Conservation (phyloP, 2,888 invertebrate species). For the Hypercompe scribonia region DNA sequence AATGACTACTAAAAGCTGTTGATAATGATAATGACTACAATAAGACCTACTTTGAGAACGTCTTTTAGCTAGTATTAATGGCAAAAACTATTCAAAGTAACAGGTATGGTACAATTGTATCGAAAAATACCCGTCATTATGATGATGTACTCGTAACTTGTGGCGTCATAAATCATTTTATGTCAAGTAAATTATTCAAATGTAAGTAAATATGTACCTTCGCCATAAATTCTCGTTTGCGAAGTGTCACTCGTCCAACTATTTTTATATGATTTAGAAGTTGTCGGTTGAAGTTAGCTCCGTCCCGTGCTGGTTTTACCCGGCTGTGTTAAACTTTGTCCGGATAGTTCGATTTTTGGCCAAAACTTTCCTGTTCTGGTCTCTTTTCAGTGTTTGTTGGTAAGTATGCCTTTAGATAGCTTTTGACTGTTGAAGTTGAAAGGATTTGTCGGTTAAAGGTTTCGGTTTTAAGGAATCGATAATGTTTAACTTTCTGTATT, state of each 20-base stretch:
- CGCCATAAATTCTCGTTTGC: constrained; percentile 14
- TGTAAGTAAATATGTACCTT: constrained; percentile 7
- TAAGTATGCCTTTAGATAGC: constrained; percentile 18
- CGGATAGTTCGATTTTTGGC: constrained; percentile 39
- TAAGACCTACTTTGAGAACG: too few relatives aligned
- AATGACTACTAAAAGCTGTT: too few relatives aligned
- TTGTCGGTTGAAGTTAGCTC: constrained; percentile 34
- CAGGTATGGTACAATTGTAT: neutral
- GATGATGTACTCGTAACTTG: too few relatives aligned
- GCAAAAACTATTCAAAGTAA: neutral
- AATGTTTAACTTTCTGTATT: neutral
- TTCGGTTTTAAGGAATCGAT: neutral
- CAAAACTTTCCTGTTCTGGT: constrained; percentile 29
- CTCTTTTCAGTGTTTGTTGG: constrained; percentile 38
- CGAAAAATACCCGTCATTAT: neutral
- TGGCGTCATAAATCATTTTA: neutral
- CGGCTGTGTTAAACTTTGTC: constrained; percentile 46
- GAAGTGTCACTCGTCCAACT: constrained; percentile 42
- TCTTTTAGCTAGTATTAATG: too few relatives aligned
- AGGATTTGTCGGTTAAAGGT: constrained; percentile 2
- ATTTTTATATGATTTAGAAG: constrained; percentile 55
- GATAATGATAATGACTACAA: too few relatives aligned
- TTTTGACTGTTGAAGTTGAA: constrained; percentile 16
- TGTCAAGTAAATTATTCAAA: neutral
- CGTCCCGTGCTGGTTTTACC: constrained; percentile 35